Base-by-base conservation (phyloP, 2,113 vertebrate species). In the Rhinolophus ferrumequinum region DNA sequence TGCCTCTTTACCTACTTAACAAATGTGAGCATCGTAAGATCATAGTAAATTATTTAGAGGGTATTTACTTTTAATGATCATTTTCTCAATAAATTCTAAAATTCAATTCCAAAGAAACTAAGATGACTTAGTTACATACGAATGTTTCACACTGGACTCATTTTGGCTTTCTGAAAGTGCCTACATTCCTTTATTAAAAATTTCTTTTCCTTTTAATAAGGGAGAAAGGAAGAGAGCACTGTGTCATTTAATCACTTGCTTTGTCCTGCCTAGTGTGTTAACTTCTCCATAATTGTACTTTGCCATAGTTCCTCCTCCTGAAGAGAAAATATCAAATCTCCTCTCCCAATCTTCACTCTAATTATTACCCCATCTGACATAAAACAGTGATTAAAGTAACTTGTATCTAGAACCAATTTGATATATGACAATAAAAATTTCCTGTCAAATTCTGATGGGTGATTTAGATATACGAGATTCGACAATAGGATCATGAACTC, bases 1-100 rank as follows among this genome's bases (percentile, higher is more conserved):
- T 82, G 89, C 69, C 95, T 97, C 47, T 95, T 97, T 95, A 95
- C 33, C 26, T 64, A 92, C 86, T 92, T 97, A 97, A 96, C 52
- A 97, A 98, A 96, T 97, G 95, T 82, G 70, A 87, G 60, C 76
- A 52, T 92, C 33, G 47, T 90, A 95, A 96, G 83, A 88, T 80
- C 2, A 6, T 95, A 86, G 96, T 97, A 93, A 83, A 97, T 97
- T 97, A 98, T 97, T 96, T 96, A 98, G 47, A 92, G 50, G 83
- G 38, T 96, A 92, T 93, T 97, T 96, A 96, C 90, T 97, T 97
- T 97, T 97, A 96, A 97, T 97, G 96, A 97, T 94, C 92, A 95
- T 97, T 95, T 97, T 94, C 86, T 93, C 93, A 92, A 95, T 96
- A 97, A 96, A 96, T 97, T 92, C 54, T 77, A 81, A 94, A 95